A percentile compares a stretch with the other conserved stretches of the same genome.
Conservation (phyloP, 2,888 invertebrate species). For the Sisyra terminalis region DNA sequence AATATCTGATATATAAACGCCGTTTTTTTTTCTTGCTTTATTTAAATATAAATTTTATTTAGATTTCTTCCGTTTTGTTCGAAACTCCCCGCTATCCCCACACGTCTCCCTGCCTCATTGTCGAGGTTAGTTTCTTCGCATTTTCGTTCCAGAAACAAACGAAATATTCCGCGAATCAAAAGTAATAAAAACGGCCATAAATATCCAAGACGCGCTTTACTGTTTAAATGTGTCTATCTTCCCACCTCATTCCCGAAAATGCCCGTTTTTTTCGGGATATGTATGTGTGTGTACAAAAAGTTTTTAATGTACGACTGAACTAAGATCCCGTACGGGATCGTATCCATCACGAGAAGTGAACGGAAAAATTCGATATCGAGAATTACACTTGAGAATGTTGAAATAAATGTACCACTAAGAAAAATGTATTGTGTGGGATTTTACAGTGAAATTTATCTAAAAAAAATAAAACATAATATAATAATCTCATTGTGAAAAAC, state of each 20-base stretch:
- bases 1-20: neutral
- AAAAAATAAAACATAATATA: no score
- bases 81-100: neutral
- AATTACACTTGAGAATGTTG: no score
- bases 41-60: neutral
- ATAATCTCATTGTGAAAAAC: no score
- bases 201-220: conserved; percentile 3
- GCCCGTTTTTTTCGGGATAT: no score
- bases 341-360: neutral
- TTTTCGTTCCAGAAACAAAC: conserved; percentile 1
- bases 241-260: no score
- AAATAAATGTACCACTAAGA: no score
- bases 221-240: conserved; percentile 1
- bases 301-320: conserved; percentile 2
- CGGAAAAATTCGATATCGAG: neutral
- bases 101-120: neutral
- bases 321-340: neutral
- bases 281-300: conserved; percentile 1
- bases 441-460: no score
- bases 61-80: neutral
- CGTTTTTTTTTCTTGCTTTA: neutral
- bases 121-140: no score
- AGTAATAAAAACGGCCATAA: conserved; percentile 7
- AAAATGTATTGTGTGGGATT: no score
- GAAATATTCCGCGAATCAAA: conserved; percentile 5